Base-by-base conservation (phyloP, 2,113 vertebrate genomes). In the Engraulis encrasicolus region DNA sequence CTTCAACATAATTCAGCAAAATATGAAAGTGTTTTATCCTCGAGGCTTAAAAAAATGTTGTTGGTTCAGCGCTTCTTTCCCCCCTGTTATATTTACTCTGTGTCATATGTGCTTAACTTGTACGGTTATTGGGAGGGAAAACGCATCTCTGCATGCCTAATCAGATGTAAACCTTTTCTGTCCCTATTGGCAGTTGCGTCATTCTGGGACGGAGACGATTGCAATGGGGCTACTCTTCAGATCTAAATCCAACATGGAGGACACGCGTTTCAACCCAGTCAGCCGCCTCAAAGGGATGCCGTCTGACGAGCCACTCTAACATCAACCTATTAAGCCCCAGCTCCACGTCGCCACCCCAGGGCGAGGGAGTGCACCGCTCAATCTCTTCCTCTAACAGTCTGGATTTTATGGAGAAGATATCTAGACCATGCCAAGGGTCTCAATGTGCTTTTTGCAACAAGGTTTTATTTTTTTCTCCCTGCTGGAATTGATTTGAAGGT, bases 281-380 rank as follows among this genome's bases (percentile, higher is more conserved):
- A 92, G 89, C 89, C 90, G 86, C 61, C 89, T 93, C 86, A 94
- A 92, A 88, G 87, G 89, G 77, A 91, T 88, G 81, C 85, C 78
- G 1, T 87, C 90, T 81, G 81, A 87, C 45, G 78, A 85, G 81
- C 88, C 85, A 86, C 80, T 92, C 81, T 90, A 83, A 87, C 84
- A 91, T 79, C 91, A 88, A 93, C 90, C 79, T 45, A 85, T 58
- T 37, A 78, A 80, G 80, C 84, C 27, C 78, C 50, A 79, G 48
- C 83, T 84, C 48, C 18, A 20, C n/a, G n/a, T n/a, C 15, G 81
- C 50, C 81, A 61, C 81, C 88, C 52, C 45, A 83, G 40, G 4
- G 40, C n/a, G 83, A 84, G 81, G 89, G 86, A 91, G 88, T 87
- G 81, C 81, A 88, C n/a, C n/a, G 86, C 20, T 80, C 80, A 58